A percentile compares a stretch with the other conserved stretches of the same genome.
These are phyloP conservation scores for Carposina sasakii DNA, from an alignment of 1,140 invertebrate species.

Conservation along the genomic window DNA sequence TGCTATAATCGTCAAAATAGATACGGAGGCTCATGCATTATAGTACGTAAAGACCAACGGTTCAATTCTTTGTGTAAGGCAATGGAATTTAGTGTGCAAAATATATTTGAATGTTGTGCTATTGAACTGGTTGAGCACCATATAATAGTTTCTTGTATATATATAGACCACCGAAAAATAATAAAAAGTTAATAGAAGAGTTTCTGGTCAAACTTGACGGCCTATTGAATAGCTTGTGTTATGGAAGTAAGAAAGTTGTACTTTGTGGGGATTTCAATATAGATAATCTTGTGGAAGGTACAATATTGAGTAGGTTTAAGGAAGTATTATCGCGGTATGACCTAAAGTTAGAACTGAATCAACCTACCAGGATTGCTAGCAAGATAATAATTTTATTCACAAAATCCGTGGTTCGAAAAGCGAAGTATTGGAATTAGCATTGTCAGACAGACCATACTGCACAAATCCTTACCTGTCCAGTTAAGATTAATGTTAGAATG, in stretches of 20 bases:
- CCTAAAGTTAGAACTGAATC: background rate
- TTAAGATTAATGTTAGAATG: background rate
- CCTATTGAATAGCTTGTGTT: background rate
- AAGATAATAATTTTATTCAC: conserved; percentile 3
- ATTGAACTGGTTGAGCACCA: conserved; percentile 1
- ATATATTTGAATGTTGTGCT: conserved; percentile 5
- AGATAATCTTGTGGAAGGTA: background rate
- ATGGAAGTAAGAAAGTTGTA: conserved; percentile 1
- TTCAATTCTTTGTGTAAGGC: background rate
- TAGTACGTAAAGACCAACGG: background rate
- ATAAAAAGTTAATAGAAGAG: background rate
- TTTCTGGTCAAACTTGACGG: conserved; percentile 2
- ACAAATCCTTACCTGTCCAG: conserved; percentile 3
- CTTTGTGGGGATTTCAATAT: conserved; percentile 11
- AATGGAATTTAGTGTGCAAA: background rate
- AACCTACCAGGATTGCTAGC: background rate
- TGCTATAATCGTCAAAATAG: conserved; percentile 1
- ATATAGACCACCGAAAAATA: conserved; percentile 7
- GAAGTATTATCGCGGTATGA: background rate
- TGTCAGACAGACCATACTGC: conserved; percentile 12
- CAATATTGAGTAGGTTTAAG: background rate
- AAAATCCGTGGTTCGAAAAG: conserved; percentile 1
- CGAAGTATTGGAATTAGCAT: background rate
- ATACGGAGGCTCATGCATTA: conserved; percentile 6
- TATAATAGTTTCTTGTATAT: conserved; percentile 3